Evolutionary conservation across 1,140 invertebrate species (phyloP).

Genomic region (Cecropterus lyciades): DNA sequence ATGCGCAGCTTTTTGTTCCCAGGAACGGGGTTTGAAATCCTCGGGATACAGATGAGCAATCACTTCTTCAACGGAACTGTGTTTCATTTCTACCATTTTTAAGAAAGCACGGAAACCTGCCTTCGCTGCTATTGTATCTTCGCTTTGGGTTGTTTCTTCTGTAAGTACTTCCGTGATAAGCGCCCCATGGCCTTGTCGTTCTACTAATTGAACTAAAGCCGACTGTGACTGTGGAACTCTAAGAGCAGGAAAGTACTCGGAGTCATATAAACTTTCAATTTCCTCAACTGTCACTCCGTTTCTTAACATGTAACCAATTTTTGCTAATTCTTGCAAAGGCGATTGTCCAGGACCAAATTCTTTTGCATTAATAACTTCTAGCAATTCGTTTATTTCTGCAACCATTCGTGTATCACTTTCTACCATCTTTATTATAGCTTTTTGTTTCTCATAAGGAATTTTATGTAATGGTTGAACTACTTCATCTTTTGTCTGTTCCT

Average conservation of each 20-base stretch:
- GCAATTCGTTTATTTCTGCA: conserved; percentile 89
- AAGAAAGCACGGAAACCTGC: conserved; percentile 93
- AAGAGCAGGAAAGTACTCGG: conserved; percentile 91
- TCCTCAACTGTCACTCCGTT: conserved; percentile 90
- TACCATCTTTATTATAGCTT: conserved; percentile 85
- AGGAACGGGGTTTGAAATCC: conserved; percentile 91
- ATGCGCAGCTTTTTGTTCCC: conserved; percentile 89
- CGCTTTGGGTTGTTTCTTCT: conserved; percentile 90
- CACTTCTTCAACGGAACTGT: conserved; percentile 92
- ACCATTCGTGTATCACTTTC: conserved; percentile 85
- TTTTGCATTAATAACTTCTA: conserved; percentile 89
- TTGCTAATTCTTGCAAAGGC: conserved; percentile 91
- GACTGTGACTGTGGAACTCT: conserved; percentile 91
- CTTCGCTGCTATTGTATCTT: conserved; percentile 89
- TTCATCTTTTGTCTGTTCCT: conserved; percentile 86
- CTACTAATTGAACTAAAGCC: conserved; percentile 92
- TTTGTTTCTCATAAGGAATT: conserved; percentile 84
- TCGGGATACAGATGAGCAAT: conserved; percentile 92
- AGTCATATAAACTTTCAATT: conserved; percentile 90
- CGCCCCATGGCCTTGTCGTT: conserved; percentile 91
- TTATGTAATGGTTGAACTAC: conserved; percentile 84
- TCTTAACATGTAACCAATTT: conserved; percentile 90
- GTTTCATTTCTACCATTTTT: conserved; percentile 91
- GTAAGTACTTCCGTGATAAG: conserved; percentile 92
- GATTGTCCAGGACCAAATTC: conserved; percentile 92